Conservation (phyloP, 2,113 vertebrate genomes). For the Gobius niger region DNA sequence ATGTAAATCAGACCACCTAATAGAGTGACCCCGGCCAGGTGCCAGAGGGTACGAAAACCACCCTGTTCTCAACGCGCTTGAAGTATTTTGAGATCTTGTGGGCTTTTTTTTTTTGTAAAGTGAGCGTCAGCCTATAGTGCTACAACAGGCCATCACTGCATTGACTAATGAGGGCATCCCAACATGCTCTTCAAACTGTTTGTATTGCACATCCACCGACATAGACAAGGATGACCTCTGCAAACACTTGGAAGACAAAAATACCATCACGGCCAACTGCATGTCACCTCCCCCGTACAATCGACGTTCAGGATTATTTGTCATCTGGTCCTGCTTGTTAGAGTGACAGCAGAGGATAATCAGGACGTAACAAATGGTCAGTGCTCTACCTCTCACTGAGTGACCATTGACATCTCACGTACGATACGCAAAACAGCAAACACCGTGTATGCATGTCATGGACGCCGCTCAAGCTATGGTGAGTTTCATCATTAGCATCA, state of each 20-base stretch:
- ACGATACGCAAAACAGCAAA: not conserved
- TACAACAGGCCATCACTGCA: constrained; percentile 56
- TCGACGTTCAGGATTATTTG: constrained; percentile 11
- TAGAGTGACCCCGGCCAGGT: constrained; percentile 68
- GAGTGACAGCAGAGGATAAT: constrained; percentile 61
- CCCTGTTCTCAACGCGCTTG: constrained; percentile 52
- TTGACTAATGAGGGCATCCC: constrained; percentile 59
- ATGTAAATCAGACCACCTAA: constrained; percentile 73
- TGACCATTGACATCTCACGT: constrained; percentile 49
- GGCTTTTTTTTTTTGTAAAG: constrained; percentile 47
- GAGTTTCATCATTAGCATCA: not conserved
- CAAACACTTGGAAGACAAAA: constrained; percentile 43
- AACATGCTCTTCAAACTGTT: constrained; percentile 1
- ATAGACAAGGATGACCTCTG: constrained; percentile 29
- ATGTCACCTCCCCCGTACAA: constrained; percentile 40
- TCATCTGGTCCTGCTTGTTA: constrained; percentile 56
- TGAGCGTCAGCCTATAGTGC: constrained; percentile 39
- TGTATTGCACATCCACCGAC: not conserved
- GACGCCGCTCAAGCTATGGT: not conserved
- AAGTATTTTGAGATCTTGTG: constrained; percentile 54
- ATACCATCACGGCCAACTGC: constrained; percentile 30
- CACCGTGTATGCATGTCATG: not conserved
- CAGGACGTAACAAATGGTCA: constrained; percentile 55
- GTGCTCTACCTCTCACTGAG: constrained; percentile 35
- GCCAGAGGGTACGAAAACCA: constrained; percentile 62